A percentile compares a stretch with the other conserved stretches of the same genome.
Evolutionary conservation across 2,797 vertebrate genomes (phyloP).

Genomic region (Microtus agrestis): DNA sequence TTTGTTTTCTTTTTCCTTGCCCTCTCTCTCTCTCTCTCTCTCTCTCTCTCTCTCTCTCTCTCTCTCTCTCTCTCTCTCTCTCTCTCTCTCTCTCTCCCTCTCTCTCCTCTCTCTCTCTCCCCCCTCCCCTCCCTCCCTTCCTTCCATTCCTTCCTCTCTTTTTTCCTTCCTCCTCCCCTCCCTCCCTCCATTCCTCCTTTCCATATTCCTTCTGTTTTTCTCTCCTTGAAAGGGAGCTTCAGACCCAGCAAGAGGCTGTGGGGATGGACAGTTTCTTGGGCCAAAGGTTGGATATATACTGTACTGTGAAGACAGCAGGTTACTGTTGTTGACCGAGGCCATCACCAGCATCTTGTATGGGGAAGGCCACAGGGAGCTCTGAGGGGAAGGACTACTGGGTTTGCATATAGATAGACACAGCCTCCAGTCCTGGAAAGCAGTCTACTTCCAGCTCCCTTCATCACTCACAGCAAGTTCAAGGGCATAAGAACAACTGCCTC

Average conservation of each 20-base stretch:
- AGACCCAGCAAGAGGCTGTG: neutral
- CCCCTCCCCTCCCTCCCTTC: fast-evolving
- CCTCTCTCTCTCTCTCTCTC: neutral
- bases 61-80: fast-evolving
- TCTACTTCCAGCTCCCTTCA: conserved; percentile 22
- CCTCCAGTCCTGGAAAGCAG: neutral
- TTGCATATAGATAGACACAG: conserved; percentile 12
- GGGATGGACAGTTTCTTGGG: neutral
- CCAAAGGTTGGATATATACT: neutral
- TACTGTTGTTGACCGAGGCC: neutral
- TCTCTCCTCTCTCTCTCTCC: fast-evolving
- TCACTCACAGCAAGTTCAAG: conserved; percentile 25
- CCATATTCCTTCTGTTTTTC: neutral
- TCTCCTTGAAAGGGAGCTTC: neutral
- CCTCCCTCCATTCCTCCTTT: neutral
- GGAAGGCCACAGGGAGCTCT: neutral
- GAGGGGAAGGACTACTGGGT: neutral
- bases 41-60: no score
- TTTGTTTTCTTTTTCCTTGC: neutral
- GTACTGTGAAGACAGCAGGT: neutral
- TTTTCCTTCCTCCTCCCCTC: no score
- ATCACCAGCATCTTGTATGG: neutral
- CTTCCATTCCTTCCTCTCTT: neutral
- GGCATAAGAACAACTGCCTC: conserved; percentile 36
- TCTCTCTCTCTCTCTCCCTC: fast-evolving